Evolutionary conservation across 92 coral and sea anemone species (phyloP), one percentile per base, ranked within the genome.

Genomic region (Chrysogorgia sp.): DNA sequence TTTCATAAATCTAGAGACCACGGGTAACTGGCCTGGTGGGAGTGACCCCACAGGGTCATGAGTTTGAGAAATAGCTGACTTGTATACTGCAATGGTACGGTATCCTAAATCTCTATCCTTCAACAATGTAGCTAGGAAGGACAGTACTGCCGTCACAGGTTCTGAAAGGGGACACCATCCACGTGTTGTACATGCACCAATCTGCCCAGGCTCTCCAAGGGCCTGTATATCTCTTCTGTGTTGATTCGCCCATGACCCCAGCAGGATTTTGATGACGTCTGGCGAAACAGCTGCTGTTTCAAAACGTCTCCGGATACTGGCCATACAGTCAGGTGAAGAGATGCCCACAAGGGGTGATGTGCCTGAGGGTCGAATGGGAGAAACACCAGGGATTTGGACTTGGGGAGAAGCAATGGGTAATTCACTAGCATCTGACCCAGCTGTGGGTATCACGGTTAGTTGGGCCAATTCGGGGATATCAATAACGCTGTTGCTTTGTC

Each of bases 241-340:
- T 52, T n/a, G n/a, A n/a, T n/a, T 62, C 75, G 31, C 67, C n/a
- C 81, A 75, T 69, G 19, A 84, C 79, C 2, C 81, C 23, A 60
- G 34, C 20, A 84, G 74, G 30, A 84, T 45, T 21, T 32, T 52
- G 8, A 78, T 82, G 49, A 57, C 79, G 53, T 52, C 80, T 31
- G 37, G 65, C 24, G 86, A 79, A 68, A 58, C 74, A 35, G 83
- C 86, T 17, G 40, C 61, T 31, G 84, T 67, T 14, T 32, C 21
- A 30, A 59, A 80, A 31, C 85, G 68, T 33, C 50, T 23, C 75
- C 83, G 10, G 78, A 81, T 64, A 71, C 67, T 59, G 86, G 86
- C 80, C 90, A 86, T 75, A 68, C 86, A 65, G 86, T 86, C 79
- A 86, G 82, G 14, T 63, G 63, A 58, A 81, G 90, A 2, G 83